These are phyloP conservation scores for Lithodes maja DNA, from an alignment of 2,888 invertebrate genomes.

Conservation along the genomic window DNA sequence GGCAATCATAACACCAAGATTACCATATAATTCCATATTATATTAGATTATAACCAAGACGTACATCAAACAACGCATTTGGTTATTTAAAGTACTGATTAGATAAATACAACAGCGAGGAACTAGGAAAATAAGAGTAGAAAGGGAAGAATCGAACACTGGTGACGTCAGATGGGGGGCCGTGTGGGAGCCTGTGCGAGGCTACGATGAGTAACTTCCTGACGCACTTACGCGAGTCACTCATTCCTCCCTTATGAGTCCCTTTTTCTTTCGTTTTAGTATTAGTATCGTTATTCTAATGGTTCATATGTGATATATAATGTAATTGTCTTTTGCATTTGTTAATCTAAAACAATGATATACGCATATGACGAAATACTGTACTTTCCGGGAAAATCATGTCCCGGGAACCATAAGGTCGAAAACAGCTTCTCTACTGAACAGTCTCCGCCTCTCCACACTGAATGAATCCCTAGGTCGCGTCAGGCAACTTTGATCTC, in stretches of 20 bases:
- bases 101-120: not conserved
- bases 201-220: slow-evolving; percentile 64
- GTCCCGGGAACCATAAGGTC: slow-evolving; percentile 38
- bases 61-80: no score
- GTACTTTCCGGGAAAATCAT: slow-evolving; percentile 11
- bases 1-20: no score
- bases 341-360: not conserved
- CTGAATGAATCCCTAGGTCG: slow-evolving; percentile 60
- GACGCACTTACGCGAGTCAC: slow-evolving; percentile 44
- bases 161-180: slow-evolving; percentile 46
- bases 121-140: not conserved
- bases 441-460: slow-evolving; percentile 41
- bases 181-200: slow-evolving; percentile 53
- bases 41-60: no score
- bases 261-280: not conserved
- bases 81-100: no score
- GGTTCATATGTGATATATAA: not conserved
- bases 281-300: not conserved
- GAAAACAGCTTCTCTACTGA: slow-evolving; percentile 39
- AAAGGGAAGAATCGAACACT: slow-evolving; percentile 34
- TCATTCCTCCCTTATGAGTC: not conserved
- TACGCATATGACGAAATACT: slow-evolving; percentile 40
- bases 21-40: no score
- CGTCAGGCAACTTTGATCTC: slow-evolving; percentile 63
- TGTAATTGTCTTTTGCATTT: not conserved